These are phyloP conservation scores for Timema cristinae DNA, from an alignment of 2,888 invertebrate genomes.

Conservation along the genomic window DNA sequence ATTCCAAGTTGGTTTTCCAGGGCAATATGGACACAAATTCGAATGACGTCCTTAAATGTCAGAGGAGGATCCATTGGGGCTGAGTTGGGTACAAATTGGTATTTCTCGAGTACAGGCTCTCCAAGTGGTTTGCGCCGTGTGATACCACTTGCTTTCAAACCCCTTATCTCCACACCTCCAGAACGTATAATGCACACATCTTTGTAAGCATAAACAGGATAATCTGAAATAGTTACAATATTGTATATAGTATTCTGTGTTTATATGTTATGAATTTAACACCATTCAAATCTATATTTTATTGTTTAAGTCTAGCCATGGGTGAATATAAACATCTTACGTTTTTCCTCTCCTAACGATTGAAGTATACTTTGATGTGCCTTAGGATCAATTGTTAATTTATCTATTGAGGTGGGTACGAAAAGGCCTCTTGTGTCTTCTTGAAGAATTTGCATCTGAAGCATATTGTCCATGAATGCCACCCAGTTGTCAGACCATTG, in stretches of 20 bases:
- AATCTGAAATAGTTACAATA: slow-evolving; percentile 17
- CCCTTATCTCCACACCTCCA: slow-evolving; percentile 74
- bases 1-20: slow-evolving; percentile 64
- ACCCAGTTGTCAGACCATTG: slow-evolving; percentile 83
- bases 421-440: slow-evolving; percentile 64
- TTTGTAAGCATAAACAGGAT: slow-evolving; percentile 50
- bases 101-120: slow-evolving; percentile 73
- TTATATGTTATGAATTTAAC: too few relatives aligned
- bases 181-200: slow-evolving; percentile 53
- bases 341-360: slow-evolving; percentile 19
- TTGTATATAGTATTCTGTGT: neutral
- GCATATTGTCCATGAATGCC: slow-evolving; percentile 82
- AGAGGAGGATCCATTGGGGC: slow-evolving; percentile 34
- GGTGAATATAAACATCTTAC: slow-evolving; percentile 5
- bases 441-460: slow-evolving; percentile 74
- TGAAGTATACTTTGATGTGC: slow-evolving; percentile 46
- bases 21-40: slow-evolving; percentile 63
- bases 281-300: too few relatives aligned
- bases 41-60: slow-evolving; percentile 50
- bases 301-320: too few relatives aligned
- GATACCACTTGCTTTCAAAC: slow-evolving; percentile 72
- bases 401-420: slow-evolving; percentile 71
- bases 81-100: slow-evolving; percentile 64
- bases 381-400: slow-evolving; percentile 62
- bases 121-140: slow-evolving; percentile 63